phyloP scores from a whole-genome alignment of 2,888 invertebrate genomes.

The Argyresthia albistria region DNA sequence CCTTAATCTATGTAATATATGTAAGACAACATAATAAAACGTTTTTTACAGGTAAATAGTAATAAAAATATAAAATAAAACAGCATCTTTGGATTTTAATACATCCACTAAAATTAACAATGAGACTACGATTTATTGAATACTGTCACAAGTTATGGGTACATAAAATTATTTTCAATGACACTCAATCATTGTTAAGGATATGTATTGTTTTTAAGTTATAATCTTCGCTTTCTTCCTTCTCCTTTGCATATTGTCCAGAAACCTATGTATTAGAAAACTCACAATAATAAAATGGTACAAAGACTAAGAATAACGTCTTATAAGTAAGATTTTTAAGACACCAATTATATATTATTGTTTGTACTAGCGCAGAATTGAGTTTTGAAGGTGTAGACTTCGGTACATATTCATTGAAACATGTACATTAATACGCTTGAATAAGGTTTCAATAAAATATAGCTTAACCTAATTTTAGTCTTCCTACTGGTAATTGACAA shows the following conservation, averaged over 20 bases:
- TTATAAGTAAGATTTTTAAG: slow-evolving; percentile 20
- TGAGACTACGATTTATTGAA: slow-evolving; percentile 44
- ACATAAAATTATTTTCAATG: slow-evolving; percentile 18
- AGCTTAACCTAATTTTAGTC: slow-evolving; percentile 28
- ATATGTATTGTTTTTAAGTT: slow-evolving; percentile 41
- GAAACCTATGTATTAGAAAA: not conserved
- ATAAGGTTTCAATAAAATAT: not conserved
- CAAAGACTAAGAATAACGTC: slow-evolving; percentile 3
- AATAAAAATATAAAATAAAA: slow-evolving; percentile 66
- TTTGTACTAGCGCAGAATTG: slow-evolving; percentile 51
- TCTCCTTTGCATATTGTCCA: slow-evolving; percentile 8
- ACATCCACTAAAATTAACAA: slow-evolving; percentile 19
- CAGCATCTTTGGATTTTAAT: slow-evolving; percentile 57
- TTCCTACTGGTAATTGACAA: slow-evolving; percentile 45
- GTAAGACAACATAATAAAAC: not conserved
- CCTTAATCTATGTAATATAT: not conserved
- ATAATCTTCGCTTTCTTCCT: too few relatives aligned
- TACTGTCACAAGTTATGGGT: slow-evolving; percentile 54
- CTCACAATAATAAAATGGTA: not conserved
- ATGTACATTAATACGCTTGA: not conserved
- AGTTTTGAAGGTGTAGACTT: too few relatives aligned
- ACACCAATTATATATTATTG: slow-evolving; percentile 28
- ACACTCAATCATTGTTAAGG: slow-evolving; percentile 39
- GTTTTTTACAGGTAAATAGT: slow-evolving; percentile 37
- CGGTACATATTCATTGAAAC: too few relatives aligned